These are phyloP conservation scores for Hipparchia semele DNA, from an alignment of 2,888 invertebrate genomes.

Conservation along the genomic window DNA sequence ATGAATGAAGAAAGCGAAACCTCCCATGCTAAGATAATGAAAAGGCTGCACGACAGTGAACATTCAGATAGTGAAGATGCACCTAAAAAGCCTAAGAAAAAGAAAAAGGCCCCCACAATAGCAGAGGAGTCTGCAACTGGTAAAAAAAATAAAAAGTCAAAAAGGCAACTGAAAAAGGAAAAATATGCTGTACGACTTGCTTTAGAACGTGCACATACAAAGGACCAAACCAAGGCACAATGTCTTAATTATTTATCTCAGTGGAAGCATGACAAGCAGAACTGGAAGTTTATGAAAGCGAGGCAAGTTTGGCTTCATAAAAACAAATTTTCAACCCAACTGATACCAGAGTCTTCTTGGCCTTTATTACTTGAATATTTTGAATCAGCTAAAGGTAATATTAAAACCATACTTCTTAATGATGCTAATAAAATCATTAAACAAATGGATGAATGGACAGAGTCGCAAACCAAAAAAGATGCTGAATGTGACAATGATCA, in stretches of 20 bases:
- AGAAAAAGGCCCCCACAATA: constrained; percentile 56
- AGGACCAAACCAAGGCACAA: constrained; percentile 82
- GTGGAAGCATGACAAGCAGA: constrained; percentile 87
- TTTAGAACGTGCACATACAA: constrained; percentile 77
- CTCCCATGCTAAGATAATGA: constrained; percentile 31
- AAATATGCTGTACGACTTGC: constrained; percentile 83
- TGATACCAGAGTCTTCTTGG: constrained; percentile 85
- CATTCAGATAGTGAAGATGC: constrained; percentile 56
- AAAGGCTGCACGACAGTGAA: constrained; percentile 40
- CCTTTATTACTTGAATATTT: constrained; percentile 87
- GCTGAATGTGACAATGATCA: constrained; percentile 54
- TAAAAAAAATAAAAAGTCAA: constrained; percentile 82
- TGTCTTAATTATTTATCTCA: constrained; percentile 86
- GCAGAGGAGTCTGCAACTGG: constrained; percentile 55
- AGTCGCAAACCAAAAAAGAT: constrained; percentile 55
- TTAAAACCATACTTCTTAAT: constrained; percentile 83
- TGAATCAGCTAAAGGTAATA: constrained; percentile 86
- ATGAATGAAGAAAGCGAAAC: constrained; percentile 31
- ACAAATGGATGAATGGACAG: constrained; percentile 81
- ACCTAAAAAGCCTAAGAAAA: constrained; percentile 56
- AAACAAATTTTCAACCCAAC: constrained; percentile 84
- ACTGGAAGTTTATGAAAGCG: constrained; percentile 92
- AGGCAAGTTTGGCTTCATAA: constrained; percentile 90
- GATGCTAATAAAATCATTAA: constrained; percentile 86
- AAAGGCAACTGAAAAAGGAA: constrained; percentile 85